Evolutionary conservation across 2,797 vertebrate species (phyloP).

Genomic region (Adelosebastes latens): DNA sequence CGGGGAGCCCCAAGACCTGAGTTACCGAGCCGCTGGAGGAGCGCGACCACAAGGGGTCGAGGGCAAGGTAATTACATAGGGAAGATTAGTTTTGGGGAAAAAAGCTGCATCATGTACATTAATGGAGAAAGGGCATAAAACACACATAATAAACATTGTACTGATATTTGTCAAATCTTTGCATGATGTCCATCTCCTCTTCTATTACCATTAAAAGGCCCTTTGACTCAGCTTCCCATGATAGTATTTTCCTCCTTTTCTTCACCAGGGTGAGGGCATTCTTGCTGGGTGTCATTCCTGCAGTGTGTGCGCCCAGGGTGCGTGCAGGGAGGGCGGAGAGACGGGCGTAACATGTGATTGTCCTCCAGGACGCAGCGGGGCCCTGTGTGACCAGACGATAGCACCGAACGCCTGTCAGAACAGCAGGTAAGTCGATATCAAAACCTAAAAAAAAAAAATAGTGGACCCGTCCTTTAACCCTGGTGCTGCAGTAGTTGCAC

Average conservation of each 20-base stretch:
- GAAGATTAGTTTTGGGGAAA: background rate
- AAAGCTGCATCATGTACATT: background rate
- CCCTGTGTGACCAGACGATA: slow-evolving; percentile 89
- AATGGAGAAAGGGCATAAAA: no score
- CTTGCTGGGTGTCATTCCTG: slow-evolving; percentile 95
- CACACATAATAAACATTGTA: no score
- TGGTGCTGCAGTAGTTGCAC: background rate
- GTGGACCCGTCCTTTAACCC: background rate
- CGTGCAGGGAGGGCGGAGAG: slow-evolving; percentile 90
- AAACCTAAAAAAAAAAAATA: no score
- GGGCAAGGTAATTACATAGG: slow-evolving; percentile 50
- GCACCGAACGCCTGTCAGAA: slow-evolving; percentile 85
- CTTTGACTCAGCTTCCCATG: background rate
- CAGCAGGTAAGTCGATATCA: slow-evolving; percentile 83
- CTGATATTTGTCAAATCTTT: no score
- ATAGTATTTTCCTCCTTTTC: background rate
- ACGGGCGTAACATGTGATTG: slow-evolving; percentile 93
- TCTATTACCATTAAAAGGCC: background rate
- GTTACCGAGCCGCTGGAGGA: slow-evolving; percentile 80
- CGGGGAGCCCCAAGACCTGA: slow-evolving; percentile 94
- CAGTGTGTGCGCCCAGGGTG: slow-evolving; percentile 91
- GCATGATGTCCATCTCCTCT: background rate
- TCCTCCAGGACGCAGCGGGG: slow-evolving; percentile 88
- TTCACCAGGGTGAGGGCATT: slow-evolving; percentile 82
- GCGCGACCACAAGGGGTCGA: slow-evolving; percentile 80